phyloP scores from a whole-genome alignment of 37 sponge, comb jelly and placozoan genomes.

The Bolinopsis microptera region DNA sequence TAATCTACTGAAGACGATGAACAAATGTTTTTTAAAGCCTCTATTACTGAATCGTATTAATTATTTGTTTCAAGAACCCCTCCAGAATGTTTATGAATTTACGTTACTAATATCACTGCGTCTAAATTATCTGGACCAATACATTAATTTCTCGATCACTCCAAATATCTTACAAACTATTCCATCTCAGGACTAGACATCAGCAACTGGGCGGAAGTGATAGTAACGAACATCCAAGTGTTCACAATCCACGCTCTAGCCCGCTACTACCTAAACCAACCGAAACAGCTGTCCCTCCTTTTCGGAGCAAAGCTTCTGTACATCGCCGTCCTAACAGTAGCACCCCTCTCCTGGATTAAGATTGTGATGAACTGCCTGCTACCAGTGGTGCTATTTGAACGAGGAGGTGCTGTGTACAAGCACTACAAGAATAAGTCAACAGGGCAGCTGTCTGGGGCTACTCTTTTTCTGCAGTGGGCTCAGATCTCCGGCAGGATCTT shows the following conservation, averaged over 20 bases:
- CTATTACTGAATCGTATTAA: too few relatives aligned
- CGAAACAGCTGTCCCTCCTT: not conserved
- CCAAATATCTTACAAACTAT: too few relatives aligned
- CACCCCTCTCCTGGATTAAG: not conserved
- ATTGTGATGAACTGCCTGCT: slow-evolving; percentile 42
- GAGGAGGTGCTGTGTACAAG: not conserved
- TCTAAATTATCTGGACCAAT: too few relatives aligned
- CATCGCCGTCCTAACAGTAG: not conserved
- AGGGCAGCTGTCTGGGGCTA: slow-evolving; percentile 31
- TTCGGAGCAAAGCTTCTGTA: not conserved
- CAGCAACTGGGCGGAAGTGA: slow-evolving; percentile 50
- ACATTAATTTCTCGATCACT: too few relatives aligned
- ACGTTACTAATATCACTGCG: too few relatives aligned
- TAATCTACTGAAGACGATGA: too few relatives aligned
- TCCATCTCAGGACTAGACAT: slow-evolving; percentile 34
- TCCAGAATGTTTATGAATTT: too few relatives aligned
- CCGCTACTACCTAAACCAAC: slow-evolving; percentile 42
- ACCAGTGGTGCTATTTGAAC: slow-evolving; percentile 20
- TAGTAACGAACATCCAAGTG: slow-evolving; percentile 44
- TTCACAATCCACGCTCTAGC: slow-evolving; percentile 39
- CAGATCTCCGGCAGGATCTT: slow-evolving; percentile 37
- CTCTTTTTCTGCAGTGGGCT: not conserved
- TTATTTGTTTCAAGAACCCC: too few relatives aligned
- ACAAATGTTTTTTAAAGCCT: not conserved
- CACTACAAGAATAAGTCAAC: slow-evolving; percentile 38